A percentile compares a stretch with the other conserved stretches of the same genome.
Conservation (phyloP, 1,140 invertebrate genomes). For the Orius laevigatus region DNA sequence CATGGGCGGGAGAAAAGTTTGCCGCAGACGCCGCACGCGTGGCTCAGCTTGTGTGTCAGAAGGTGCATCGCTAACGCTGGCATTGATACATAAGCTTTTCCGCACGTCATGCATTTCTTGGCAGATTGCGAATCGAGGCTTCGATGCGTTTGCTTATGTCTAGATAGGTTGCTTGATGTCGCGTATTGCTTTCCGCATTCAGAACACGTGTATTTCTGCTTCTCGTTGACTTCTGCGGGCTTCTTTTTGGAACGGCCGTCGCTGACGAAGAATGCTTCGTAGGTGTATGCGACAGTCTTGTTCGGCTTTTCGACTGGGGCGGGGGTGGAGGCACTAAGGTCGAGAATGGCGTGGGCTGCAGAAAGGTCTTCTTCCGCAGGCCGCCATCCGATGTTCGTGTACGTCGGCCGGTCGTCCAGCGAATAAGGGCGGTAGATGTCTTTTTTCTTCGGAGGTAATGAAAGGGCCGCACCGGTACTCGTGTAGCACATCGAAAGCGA, state of each 20-base stretch:
- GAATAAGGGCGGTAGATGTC: constrained; percentile 75
- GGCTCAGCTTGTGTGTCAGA: constrained; percentile 77
- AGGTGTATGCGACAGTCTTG: constrained; percentile 68
- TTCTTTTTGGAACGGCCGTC: constrained; percentile 71
- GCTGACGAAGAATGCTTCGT: constrained; percentile 89
- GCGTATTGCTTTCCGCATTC: constrained; percentile 95
- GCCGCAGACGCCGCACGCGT: constrained; percentile 82
- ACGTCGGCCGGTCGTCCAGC: constrained; percentile 41
- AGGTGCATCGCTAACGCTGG: constrained; percentile 95
- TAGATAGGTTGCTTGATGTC: constrained; percentile 86
- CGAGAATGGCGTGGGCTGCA: constrained; percentile 70
- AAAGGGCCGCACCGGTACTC: constrained; percentile 60
- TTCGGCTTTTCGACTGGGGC: constrained; percentile 27
- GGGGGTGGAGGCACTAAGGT: constrained; percentile 67
- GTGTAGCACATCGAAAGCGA: constrained; percentile 64
- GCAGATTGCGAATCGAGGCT: constrained; percentile 83
- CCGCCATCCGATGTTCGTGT: constrained; percentile 24
- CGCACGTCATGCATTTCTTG: constrained; percentile 86
- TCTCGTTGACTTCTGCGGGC: neutral
- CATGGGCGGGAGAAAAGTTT: constrained; percentile 86
- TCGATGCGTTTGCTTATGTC: constrained; percentile 85
- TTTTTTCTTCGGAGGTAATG: constrained; percentile 70
- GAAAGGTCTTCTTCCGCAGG: constrained; percentile 47
- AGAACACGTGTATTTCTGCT: constrained; percentile 62
- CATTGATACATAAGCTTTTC: constrained; percentile 94